Conservation (phyloP, 2,113 vertebrate genomes). For the Tamias sibiricus region DNA sequence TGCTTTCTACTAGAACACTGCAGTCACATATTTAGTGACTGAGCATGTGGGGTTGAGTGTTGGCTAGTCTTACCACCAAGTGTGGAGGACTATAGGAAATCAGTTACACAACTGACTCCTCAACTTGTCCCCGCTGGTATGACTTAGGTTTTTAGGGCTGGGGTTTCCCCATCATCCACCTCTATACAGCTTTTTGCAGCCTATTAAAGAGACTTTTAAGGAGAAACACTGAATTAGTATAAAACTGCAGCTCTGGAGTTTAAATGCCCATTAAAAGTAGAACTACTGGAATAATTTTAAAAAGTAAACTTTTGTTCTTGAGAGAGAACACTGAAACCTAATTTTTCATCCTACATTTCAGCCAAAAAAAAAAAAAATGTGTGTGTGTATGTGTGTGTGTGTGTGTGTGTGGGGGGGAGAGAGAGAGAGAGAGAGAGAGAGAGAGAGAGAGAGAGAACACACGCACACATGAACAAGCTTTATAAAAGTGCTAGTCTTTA, state of each 20-base stretch:
- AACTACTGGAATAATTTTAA: conserved; percentile 77
- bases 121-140: conserved; percentile 81
- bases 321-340: conserved; percentile 79
- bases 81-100: conserved; percentile 83
- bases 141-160: conserved; percentile 79
- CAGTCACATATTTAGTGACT: not conserved
- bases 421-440: too few relatives aligned
- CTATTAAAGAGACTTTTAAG: conserved; percentile 84
- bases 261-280: conserved; percentile 83
- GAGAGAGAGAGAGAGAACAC: too few relatives aligned
- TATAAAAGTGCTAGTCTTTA: not conserved
- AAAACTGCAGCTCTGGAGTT: conserved; percentile 82
- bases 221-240: conserved; percentile 76
- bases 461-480: not conserved
- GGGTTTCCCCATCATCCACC: conserved; percentile 30
- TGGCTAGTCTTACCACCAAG: conserved; percentile 77
- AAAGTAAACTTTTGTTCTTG: conserved; percentile 78
- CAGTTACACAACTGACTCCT: conserved; percentile 80
- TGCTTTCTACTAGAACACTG: conserved; percentile 60
- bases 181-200: conserved; percentile 85
- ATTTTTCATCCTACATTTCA: conserved; percentile 28
- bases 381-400: too few relatives aligned
- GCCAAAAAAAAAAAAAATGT: not conserved
- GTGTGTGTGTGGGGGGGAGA: too few relatives aligned
- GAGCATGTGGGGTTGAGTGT: conserved; percentile 58